Evolutionary conservation across 2,888 invertebrate genomes (phyloP).

Genomic region (Synergus itoensis): DNA sequence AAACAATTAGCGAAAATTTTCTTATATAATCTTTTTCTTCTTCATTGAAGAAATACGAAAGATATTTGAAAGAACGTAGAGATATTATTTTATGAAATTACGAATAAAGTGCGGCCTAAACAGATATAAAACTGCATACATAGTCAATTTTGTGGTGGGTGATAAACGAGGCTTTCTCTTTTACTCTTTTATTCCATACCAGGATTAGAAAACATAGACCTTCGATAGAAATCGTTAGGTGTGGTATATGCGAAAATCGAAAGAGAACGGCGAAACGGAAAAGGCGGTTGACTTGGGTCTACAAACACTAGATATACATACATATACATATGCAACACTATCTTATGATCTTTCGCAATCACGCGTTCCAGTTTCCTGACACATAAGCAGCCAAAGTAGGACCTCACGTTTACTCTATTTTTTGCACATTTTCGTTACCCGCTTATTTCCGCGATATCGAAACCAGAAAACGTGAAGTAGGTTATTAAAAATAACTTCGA

Average conservation of each 20-base stretch:
- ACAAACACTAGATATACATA: slow-evolving; percentile 44
- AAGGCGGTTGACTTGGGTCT: slow-evolving; percentile 6
- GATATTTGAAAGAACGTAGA: neutral
- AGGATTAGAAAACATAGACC: slow-evolving; percentile 11
- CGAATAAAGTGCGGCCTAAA: neutral
- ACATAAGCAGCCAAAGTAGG: neutral
- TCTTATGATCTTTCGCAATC: neutral
- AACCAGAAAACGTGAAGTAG: no score
- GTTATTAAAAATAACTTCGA: neutral
- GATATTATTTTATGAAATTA: neutral
- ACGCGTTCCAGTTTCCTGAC: neutral
- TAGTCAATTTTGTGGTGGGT: neutral
- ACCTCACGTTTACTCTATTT: neutral
- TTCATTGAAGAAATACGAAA: neutral
- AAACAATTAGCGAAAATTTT: no score
- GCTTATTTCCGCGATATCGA: no score
- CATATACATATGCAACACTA: neutral
- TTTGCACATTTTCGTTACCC: neutral
- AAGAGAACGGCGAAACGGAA: slow-evolving; percentile 25
- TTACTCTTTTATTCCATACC: neutral
- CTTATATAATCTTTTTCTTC: neutral
- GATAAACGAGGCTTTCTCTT: slow-evolving; percentile 26
- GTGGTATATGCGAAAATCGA: slow-evolving; percentile 28
- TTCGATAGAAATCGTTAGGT: slow-evolving; percentile 27
- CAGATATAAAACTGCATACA: neutral